Evolutionary conservation across 2,113 vertebrate genomes (phyloP), one percentile per base, ranked within the genome.

Genomic region (Ptilonorhynchus violaceus): DNA sequence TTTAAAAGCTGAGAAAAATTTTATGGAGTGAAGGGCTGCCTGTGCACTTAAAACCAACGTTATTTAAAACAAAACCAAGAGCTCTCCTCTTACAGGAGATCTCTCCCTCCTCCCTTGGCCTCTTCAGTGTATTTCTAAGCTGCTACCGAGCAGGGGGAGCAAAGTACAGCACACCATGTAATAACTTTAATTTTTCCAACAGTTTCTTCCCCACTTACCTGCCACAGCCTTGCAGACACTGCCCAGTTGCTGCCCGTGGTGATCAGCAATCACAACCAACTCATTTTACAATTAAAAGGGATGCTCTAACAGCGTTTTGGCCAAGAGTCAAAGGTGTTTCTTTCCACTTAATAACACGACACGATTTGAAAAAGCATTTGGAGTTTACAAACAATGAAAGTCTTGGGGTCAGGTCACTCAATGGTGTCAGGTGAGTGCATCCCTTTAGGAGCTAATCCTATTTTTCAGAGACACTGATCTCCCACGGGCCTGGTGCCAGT

Each of bases 141-240:
- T 37, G 20, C 46, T 19, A 2, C 35, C 1, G 4, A 46, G 70
- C 24, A 79, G 20, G n/a, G 41, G 68, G 23, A 4, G 13, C 20
- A 20, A 64, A 59, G 56, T 3, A 63, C 15, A 87, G 42, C 42
- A 30, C n/a, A 27, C 1, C 2, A 12, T 0, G 10, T 1, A 28
- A 7, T 6, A 67, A 50, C 17, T 28, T 69, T 0, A 8, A 13
- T 41, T 77, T 84, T 58, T 69, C 50, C 60, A 27, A 42, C 9
- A 33, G 35, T 20, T 79, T n/a, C 59, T 75, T 68, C 63, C 53
- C 72, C 49, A 37, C 90, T 93, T 59, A 94, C 93, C 95, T 91
- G 84, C 17, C n/a, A 1, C 39, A 52, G 83, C 37, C 31, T 16
- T 41, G 66, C 62, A 33, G 85, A 35, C 4, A 1, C 39, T 1